Evolutionary conservation across 2,113 vertebrate species (phyloP).

Genomic region (Ia io): DNA sequence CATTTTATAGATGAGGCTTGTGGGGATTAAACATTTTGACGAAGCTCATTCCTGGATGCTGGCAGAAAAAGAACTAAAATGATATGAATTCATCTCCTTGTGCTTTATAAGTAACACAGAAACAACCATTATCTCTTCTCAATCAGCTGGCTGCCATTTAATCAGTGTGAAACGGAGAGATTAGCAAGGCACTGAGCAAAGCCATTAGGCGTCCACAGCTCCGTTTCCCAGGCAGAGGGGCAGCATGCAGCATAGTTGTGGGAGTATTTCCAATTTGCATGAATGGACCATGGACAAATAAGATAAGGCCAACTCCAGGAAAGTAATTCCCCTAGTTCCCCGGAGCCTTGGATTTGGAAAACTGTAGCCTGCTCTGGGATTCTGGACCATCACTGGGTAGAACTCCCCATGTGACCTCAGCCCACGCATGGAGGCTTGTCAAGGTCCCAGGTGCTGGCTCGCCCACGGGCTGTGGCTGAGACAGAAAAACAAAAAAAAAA

Average conservation of each 20-base stretch:
- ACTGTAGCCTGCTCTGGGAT: constrained; percentile 20
- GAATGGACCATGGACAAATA: constrained; percentile 31
- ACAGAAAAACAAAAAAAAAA: constrained; percentile 40
- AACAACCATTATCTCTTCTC: background rate
- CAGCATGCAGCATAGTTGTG: background rate
- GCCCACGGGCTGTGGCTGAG: background rate
- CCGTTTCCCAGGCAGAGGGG: constrained; percentile 5
- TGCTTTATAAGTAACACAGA: background rate
- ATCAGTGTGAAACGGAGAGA: background rate
- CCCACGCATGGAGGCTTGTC: background rate
- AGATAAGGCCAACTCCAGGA: constrained; percentile 49
- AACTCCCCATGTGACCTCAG: background rate
- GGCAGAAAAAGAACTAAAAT: background rate
- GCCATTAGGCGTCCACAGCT: background rate
- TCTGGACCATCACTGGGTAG: background rate
- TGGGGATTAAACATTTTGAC: background rate
- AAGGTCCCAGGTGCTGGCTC: background rate
- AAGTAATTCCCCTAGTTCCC: constrained; percentile 6
- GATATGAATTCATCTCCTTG: background rate
- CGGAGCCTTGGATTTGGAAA: constrained; percentile 7
- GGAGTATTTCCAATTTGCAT: background rate
- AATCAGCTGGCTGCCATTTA: background rate
- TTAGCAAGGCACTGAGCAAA: background rate
- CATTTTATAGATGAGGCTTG: background rate
- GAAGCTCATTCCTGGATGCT: background rate